Evolutionary conservation across 2,113 vertebrate genomes (phyloP), one percentile per base, ranked within the genome.

Genomic region (Atractosteus spatula): DNA sequence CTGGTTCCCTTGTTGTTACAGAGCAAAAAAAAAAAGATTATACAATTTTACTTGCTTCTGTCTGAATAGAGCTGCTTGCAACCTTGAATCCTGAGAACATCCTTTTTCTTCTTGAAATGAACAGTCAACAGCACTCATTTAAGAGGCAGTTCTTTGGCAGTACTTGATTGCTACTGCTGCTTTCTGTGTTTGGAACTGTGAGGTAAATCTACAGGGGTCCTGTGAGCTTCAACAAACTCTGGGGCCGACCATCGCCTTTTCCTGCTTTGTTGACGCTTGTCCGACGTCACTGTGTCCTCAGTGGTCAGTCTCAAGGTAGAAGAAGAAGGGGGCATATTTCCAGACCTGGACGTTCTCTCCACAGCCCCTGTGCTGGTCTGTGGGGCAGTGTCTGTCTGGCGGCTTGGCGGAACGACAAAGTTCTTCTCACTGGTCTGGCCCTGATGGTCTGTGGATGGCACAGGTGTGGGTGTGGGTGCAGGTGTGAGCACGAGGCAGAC

Each of bases 241-340:
- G 91, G 90, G 62, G 91, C 91, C 11, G 91, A 93, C 89, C 90
- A 90, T 62, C 87, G 91, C 67, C 91, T 82, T 56, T 91, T 93
- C 90, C 88, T 17, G 75, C 83, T 78, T 72, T 77, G 71, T 67
- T 14, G 1, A 72, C 73, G 51, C 79, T 42, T 3, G 14, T 59
- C 44, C 45, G 61, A 45, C 43, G 6, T 47, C 13, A 71, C 68
- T 2, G 42, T 3, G 41, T 70, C 74, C 13, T 71, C 79, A 44
- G 68, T 63, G 5, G 68, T 69, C 56, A 43, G 65, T 4, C 70
- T 0, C 59, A 41, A 70, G 42, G 5, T 4, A 69, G 70, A 1
- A 70, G 75, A 29, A 64, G 80, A 76, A 13, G 29, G 8, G 11
- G 74, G 66, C 1, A 76, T 83, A 47, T 66, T 77, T 2, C 75